phyloP scores from a whole-genome alignment of 2,888 invertebrate species.

The Carterocephalus palaemon region DNA sequence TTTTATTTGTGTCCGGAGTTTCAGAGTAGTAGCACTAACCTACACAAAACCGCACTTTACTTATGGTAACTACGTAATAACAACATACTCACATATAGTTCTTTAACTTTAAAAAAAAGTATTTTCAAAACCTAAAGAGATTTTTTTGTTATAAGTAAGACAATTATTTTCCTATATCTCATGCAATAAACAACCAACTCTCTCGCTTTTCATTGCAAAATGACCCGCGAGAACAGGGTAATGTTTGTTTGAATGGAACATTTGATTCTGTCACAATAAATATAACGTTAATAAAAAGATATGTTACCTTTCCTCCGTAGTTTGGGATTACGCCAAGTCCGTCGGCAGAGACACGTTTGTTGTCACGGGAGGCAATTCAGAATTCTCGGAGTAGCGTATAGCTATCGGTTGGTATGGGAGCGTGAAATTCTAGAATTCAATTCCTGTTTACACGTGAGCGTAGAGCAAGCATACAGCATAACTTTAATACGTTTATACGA shows the following conservation, averaged over 20 bases:
- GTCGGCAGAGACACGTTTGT: conserved; percentile 58
- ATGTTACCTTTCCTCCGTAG: conserved; percentile 60
- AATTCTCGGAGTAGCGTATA: conserved; percentile 43
- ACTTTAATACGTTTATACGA: no score
- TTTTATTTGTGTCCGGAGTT: no score
- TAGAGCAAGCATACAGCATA: no score
- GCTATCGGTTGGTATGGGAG: conserved; percentile 40
- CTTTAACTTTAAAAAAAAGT: no score
- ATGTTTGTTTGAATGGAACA: conserved; percentile 36
- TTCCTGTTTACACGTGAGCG: conserved; percentile 9
- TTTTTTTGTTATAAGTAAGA: no score
- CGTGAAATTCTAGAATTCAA: conserved; percentile 43
- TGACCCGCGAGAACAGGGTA: conserved; percentile 31
- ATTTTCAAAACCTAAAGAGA: no score
- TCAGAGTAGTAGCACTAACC: no score
- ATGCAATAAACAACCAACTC: conserved; percentile 2
- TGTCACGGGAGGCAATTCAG: conserved; percentile 50
- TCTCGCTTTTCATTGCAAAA: conserved; percentile 34
- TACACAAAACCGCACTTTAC: no score
- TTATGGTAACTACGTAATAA: no score
- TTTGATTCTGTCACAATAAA: conserved; percentile 58
- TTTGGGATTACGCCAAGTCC: conserved; percentile 67
- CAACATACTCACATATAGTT: no score
- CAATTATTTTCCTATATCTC: conserved; percentile 1
- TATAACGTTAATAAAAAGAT: conserved; percentile 62